Base-by-base conservation (phyloP, 2,113 vertebrate species). In the Thymallus thymallus region DNA sequence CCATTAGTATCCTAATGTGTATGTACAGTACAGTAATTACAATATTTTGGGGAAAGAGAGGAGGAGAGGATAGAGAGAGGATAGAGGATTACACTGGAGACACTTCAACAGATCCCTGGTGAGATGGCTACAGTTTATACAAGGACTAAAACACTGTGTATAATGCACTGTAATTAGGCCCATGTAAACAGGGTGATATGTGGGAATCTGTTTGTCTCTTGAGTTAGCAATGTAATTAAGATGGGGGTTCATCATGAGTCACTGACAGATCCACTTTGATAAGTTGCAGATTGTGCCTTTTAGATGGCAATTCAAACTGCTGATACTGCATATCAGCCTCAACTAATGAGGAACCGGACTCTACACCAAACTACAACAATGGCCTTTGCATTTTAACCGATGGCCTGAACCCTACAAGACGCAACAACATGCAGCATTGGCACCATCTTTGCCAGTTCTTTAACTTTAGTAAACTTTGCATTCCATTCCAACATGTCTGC, bases 21-120 rank as follows among this genome's bases (percentile, higher is more conserved):
- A 61, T 58, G 71, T 86, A 51, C 48, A 51, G 14, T 51, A 18
- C 14, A 51, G 48, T 51, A 80, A 82, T 81, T 88, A 73, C 78
- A 76, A 23, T 78, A 73, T 82, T 72, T 69, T 69, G 70, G 76
- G 76, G 70, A 73, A 67, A 22, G 65, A 48, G 73, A 75, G 77
- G 72, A 35, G 30, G 12, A 61, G 5, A 18, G 0, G 67, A 56
- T 23, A 35, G 18, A 68, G 22, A 45, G 65, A 41, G 29, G 23
- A 30, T 29, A 7, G 64, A 20, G 35, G 35, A 68, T 45, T 29
- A 68, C 66, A 68, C 66, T 14, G 22, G 66, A 46, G 66, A 46
- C 32, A 22, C 66, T 46, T 18, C 32, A 68, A 18, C 66, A 68
- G 66, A 45, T 68, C 66, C 66, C 66, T 46, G 41, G 41, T 24